Base-by-base conservation (phyloP, 1,140 invertebrate species). In the Drosophila grimshawi region DNA sequence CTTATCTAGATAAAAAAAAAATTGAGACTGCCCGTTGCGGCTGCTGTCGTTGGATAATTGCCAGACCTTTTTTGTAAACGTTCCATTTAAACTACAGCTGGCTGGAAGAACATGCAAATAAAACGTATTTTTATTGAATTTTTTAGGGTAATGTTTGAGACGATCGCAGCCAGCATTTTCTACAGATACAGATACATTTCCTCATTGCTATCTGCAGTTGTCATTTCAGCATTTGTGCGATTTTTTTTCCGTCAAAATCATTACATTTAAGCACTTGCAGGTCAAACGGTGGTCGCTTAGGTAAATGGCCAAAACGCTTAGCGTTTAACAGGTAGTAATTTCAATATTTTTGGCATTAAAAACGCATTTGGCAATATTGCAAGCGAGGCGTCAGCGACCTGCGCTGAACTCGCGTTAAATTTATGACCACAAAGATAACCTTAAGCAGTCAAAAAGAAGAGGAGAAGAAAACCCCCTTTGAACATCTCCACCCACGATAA, bases 1-100 rank as follows among this genome's bases (percentile, higher is more conserved):
- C 81, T 77, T 85, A 85, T 85, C 81, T 78, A 85, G 81, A 85
- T 85, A 83, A 45, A 29, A 41, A 41, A 60, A 5, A 10, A 33
- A 37, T 52, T 51, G 35, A 45, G 19, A 45, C 37, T 43, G 61
- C 30, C 52, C 8, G 45, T 49, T 19, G 29, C 10, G 29, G 33
- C 45, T 41, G 33, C 57, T 59, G 49, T 46, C 19, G 53, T 41
- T 64, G 78, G 78, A 85, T 85, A 85, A 85, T 83, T 83, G 81
- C 68, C 41, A 63, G 59, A 69, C 65, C 79, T 67, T 53, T 64
- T 80, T 85, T 80, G 81, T 81, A 80, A 77, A 71, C 53, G 62
- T 43, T 43, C 3, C 39, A n/a, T 39, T 39, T 8, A 39, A 45
- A 59, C 35, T 43, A 0, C 35, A 19, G 46, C 51, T 59, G 41